Base-by-base conservation (phyloP, 1,140 invertebrate genomes). In the Olivierus martensii region DNA sequence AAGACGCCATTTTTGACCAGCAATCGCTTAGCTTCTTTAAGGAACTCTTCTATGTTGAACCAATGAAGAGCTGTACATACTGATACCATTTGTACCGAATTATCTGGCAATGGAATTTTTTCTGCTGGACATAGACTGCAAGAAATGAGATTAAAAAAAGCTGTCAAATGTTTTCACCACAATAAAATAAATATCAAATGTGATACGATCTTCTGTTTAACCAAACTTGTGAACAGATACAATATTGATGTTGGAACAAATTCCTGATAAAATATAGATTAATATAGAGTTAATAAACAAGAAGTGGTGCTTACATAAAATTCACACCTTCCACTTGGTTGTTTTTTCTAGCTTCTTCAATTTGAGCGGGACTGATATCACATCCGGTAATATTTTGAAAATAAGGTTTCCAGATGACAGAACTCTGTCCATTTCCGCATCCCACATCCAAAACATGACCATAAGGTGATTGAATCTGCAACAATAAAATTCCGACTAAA, bases 361-460 rank as follows among this genome's bases (percentile, higher is more conserved):
- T 62, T 55, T 69, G 68, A 6, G 62, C 59, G 38, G 61, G 38
- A 46, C 65, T 67, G 11, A 65, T 56, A 57, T 73, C 71, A 44
- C 67, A 60, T 7, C 70, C 72, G 46, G 68, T 53, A 6, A 74
- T 67, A 44, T 63, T 58, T 17, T 61, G 52, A 56, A 75, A 74
- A 59, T 69, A 63, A 5, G 64, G 60, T 35, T 63, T 56, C 22
- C 73, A 58, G 7, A 65, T 56, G 18, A 58, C 34, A 5, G 71
- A 73, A 52, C 68, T 71, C 60, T 73, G 71, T 17, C 73, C 73
- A 17, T 67, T 65, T 10, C 71, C 71, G 63, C 71, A 73, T 2
- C 71, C 72, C 21, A 74, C 64, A 61, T 74, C 72, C 1, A 68
- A 45, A 38, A 61, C 58, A 3, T n/a, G 17, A 6, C 41, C 21